phyloP scores from a whole-genome alignment of 2,888 invertebrate species.

The Xestia sexstrigata region DNA sequence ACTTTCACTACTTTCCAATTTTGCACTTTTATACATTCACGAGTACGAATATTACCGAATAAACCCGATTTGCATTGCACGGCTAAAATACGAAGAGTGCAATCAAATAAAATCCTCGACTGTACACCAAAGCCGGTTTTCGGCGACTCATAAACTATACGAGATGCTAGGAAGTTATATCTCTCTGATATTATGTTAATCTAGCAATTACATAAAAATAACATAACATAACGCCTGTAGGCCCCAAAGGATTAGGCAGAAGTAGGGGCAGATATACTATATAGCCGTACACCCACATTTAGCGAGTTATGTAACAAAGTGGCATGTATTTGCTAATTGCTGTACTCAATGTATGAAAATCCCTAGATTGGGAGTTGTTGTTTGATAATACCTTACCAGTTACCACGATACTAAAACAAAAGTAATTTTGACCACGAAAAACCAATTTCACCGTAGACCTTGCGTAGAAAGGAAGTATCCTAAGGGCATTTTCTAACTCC shows the following conservation, averaged over 20 bases:
- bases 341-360: not conserved
- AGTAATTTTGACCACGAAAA: not conserved
- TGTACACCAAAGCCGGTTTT: slow-evolving; percentile 3
- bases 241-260: not conserved
- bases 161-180: not conserved
- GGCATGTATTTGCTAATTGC: not conserved
- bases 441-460: not conserved
- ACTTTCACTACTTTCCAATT: no score
- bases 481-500: not conserved
- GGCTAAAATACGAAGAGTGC: no score
- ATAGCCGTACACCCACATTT: not conserved
- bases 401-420: not conserved
- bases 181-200: not conserved
- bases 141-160: not conserved
- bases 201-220: slow-evolving; percentile 8
- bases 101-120: no score
- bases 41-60: no score
- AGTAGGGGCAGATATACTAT: not conserved
- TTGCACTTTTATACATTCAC: no score
- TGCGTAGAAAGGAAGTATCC: not conserved
- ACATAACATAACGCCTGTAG: not conserved
- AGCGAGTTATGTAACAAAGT: not conserved
- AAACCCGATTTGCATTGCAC: no score
- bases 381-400: not conserved
- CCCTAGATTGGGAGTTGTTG: not conserved